Evolutionary conservation across 2,888 invertebrate species (phyloP).

Genomic region (Cheilosia grossa): DNA sequence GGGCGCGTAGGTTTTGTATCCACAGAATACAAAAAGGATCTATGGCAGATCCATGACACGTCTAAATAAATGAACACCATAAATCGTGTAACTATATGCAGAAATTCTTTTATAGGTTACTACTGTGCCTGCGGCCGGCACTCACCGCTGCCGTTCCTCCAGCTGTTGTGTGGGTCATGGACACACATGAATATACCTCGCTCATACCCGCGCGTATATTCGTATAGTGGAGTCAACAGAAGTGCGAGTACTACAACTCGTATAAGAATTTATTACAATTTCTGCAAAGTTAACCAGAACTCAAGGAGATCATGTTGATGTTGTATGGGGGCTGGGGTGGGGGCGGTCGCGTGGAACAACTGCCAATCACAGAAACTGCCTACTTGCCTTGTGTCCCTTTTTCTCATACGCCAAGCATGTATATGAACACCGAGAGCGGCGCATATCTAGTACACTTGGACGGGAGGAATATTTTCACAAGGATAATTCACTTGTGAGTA

Average conservation of each 20-base stretch:
- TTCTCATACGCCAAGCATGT: slow-evolving; percentile 36
- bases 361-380: slow-evolving; percentile 65
- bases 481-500: slow-evolving; percentile 66
- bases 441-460: slow-evolving; percentile 5
- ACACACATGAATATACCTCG: slow-evolving; percentile 35
- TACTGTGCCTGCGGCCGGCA: slow-evolving; percentile 60
- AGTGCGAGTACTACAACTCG: slow-evolving; percentile 45
- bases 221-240: slow-evolving; percentile 40
- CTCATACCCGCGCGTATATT: background rate
- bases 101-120: slow-evolving; percentile 68
- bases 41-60: slow-evolving; percentile 60
- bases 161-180: slow-evolving; percentile 68
- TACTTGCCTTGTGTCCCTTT: slow-evolving; percentile 49
- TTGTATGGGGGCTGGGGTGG: background rate
- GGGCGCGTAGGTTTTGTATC: slow-evolving; percentile 12
- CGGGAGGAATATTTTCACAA: slow-evolving; percentile 39
- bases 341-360: slow-evolving; percentile 53
- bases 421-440: no score
- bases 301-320: slow-evolving; percentile 67
- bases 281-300: slow-evolving; percentile 72
- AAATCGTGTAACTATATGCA: slow-evolving; percentile 70
- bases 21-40: slow-evolving; percentile 44
- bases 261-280: slow-evolving; percentile 72
- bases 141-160: slow-evolving; percentile 43
- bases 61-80: slow-evolving; percentile 72